Percentiles rank a stretch among this genome's conserved stretches.
These are phyloP conservation scores for Bungarus multicinctus DNA, from an alignment of 2,113 vertebrate genomes.

Conservation along the genomic window DNA sequence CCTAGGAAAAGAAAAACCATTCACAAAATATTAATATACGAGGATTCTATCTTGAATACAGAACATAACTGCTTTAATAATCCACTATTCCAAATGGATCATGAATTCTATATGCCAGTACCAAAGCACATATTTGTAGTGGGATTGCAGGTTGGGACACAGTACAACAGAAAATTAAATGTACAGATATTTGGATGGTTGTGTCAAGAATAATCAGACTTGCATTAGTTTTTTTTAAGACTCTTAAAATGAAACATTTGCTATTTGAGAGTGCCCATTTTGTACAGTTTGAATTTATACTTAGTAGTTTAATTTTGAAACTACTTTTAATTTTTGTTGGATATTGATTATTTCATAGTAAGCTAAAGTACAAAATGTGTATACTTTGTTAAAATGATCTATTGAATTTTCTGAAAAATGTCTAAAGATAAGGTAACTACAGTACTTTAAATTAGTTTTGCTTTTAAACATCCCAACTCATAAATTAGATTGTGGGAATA, in stretches of 20 bases:
- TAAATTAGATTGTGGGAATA: not conserved
- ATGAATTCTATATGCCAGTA: not conserved
- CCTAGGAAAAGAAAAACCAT: not conserved
- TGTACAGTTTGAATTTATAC: not conserved
- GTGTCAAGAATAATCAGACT: not conserved
- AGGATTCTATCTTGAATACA: not conserved
- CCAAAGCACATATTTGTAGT: not conserved
- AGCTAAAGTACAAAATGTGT: not conserved
- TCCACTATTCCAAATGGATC: not conserved
- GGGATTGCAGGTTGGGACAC: not conserved
- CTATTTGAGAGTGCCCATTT: not conserved
- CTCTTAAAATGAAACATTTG: not conserved
- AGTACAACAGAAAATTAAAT: not conserved
- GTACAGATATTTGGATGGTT: not conserved
- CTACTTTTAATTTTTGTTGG: not conserved
- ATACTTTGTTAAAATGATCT: not conserved
- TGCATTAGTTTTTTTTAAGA: not conserved
- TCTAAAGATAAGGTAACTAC: not conserved
- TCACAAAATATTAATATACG: not conserved
- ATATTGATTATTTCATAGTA: not conserved
- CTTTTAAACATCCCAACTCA: not conserved
- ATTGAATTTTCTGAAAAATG: not conserved
- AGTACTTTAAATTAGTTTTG: not conserved
- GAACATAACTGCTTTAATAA: not conserved
- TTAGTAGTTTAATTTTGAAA: not conserved